Conservation (phyloP, 2,113 vertebrate genomes). For the Nesogale talazaci region DNA sequence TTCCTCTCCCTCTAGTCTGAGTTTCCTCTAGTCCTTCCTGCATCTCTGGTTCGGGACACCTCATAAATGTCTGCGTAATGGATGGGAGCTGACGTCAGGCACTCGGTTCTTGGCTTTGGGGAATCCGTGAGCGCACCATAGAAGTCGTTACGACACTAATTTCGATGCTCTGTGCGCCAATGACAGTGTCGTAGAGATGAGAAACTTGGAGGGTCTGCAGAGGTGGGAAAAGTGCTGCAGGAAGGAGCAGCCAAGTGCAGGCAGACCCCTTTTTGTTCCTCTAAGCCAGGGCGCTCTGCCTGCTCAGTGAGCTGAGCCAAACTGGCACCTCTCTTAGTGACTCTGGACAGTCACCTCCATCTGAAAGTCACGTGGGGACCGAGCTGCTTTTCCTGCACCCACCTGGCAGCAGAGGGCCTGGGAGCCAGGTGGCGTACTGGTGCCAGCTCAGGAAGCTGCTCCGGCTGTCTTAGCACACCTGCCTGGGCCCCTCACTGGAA, state of each 20-base stretch:
- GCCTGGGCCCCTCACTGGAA: background rate
- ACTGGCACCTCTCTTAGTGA: conserved; percentile 13
- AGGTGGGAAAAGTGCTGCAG: conserved; percentile 31
- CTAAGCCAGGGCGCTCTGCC: conserved; percentile 37
- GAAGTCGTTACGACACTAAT: conserved; percentile 15
- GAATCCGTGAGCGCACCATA: conserved; percentile 29
- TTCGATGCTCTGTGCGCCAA: background rate
- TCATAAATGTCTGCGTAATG: background rate
- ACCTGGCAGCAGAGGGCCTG: conserved; percentile 2
- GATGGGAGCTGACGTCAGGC: conserved; percentile 44
- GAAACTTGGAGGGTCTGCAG: conserved; percentile 27
- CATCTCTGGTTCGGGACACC: background rate
- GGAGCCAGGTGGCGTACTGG: conserved; percentile 1
- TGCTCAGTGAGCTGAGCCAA: conserved; percentile 1
- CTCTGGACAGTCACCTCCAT: background rate
- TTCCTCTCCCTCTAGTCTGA: conserved; percentile 30
- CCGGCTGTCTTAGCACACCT: background rate
- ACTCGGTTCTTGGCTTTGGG: conserved; percentile 42
- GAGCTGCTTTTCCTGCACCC: conserved; percentile 28
- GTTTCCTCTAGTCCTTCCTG: conserved; percentile 8
- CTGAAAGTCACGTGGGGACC: conserved; percentile 52
- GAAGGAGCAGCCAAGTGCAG: conserved; percentile 32
- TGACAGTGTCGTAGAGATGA: conserved; percentile 59
- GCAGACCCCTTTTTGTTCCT: conserved; percentile 36
- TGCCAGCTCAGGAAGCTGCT: background rate